phyloP scores from a whole-genome alignment of 2,797 vertebrate species.

The Lepus oiostolus region DNA sequence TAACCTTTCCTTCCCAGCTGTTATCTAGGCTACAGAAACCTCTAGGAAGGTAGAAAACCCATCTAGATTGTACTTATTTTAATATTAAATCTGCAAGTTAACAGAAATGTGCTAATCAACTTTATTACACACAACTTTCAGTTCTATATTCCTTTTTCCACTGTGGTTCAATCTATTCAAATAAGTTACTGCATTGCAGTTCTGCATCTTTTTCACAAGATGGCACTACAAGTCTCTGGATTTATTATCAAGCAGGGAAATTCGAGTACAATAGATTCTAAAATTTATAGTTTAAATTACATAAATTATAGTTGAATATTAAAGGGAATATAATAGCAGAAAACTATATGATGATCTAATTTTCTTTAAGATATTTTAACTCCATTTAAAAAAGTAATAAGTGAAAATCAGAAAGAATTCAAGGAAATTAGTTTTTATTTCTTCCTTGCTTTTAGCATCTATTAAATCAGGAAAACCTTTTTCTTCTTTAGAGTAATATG shows the following conservation, averaged over 20 bases:
- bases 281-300: conserved; percentile 80
- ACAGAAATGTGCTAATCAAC: conserved; percentile 52
- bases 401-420: conserved; percentile 72
- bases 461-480: conserved; percentile 62
- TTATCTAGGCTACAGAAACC: conserved; percentile 53
- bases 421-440: conserved; percentile 70
- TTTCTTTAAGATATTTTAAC: conserved; percentile 79
- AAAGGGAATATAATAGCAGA: conserved; percentile 82
- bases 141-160: background rate
- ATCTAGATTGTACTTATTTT: conserved; percentile 38
- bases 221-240: conserved; percentile 85
- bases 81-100: conserved; percentile 34
- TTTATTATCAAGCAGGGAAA: conserved; percentile 77
- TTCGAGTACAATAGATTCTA: conserved; percentile 70
- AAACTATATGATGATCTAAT: conserved; percentile 83
- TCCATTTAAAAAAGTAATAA: conserved; percentile 75
- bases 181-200: conserved; percentile 47
- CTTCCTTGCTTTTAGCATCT: conserved; percentile 70
- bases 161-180: background rate
- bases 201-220: conserved; percentile 83
- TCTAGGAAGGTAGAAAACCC: background rate
- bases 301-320: conserved; percentile 78
- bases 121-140: conserved; percentile 37
- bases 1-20: conserved; percentile 48
- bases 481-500: conserved; percentile 18